phyloP scores from a whole-genome alignment of 2,888 invertebrate genomes.

The Andrena trimmerana region DNA sequence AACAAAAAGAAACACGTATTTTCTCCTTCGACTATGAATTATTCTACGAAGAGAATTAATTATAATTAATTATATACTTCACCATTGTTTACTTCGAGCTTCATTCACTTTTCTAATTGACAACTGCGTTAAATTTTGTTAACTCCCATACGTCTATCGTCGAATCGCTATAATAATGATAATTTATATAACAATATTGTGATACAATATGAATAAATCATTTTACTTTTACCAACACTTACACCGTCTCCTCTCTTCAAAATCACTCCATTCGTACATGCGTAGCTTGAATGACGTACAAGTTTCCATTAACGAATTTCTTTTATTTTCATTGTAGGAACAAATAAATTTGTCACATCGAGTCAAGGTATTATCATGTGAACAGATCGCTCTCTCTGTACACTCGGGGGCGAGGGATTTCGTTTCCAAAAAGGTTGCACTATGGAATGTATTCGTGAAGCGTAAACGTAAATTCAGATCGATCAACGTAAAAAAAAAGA shows the following conservation, averaged over 20 bases:
- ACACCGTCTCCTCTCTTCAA: not conserved
- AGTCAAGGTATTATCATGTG: constrained; percentile 71
- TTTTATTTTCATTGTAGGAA: constrained; percentile 79
- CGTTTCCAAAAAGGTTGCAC: constrained; percentile 28
- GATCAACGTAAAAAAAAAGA: constrained; percentile 63
- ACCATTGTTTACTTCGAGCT: constrained; percentile 45
- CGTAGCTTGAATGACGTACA: not conserved
- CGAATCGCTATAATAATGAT: constrained; percentile 35
- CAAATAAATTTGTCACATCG: constrained; percentile 80
- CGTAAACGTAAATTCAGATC: constrained; percentile 57
- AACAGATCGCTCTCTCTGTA: constrained; percentile 54
- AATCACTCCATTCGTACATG: not conserved
- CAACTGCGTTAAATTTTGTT: constrained; percentile 31
- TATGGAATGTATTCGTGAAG: constrained; percentile 56
- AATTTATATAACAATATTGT: constrained; percentile 62
- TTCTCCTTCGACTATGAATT: constrained; percentile 37
- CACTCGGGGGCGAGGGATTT: constrained; percentile 33
- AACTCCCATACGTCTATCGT: constrained; percentile 17
- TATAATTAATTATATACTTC: constrained; percentile 43
- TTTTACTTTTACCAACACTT: constrained; percentile 34
- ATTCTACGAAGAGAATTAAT: constrained; percentile 46
- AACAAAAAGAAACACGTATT: constrained; percentile 2
- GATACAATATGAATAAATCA: constrained; percentile 43
- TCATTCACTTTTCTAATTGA: constrained; percentile 59
- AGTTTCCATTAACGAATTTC: constrained; percentile 71